Conservation (phyloP, 2,888 invertebrate species). For the Therioaphis trifolii region DNA sequence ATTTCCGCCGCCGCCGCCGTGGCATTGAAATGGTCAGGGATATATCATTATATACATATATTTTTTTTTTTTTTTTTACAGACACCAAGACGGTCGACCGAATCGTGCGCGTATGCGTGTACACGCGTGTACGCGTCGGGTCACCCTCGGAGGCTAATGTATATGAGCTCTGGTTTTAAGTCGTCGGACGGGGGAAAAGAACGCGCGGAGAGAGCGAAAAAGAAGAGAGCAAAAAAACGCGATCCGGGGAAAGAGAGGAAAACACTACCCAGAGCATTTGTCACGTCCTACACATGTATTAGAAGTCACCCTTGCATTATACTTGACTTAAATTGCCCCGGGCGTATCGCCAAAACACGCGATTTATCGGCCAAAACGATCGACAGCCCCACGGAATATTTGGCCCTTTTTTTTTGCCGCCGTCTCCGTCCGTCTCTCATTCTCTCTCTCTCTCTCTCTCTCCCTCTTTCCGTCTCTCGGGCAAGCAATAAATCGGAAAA, state of each 20-base stretch:
- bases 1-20: too few relatives aligned
- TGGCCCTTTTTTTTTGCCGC: constrained; percentile 41
- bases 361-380: constrained; percentile 63
- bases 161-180: constrained; percentile 61
- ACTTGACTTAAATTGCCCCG: constrained; percentile 63
- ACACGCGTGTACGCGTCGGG: neutral
- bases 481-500: constrained; percentile 60
- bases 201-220: neutral
- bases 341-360: constrained; percentile 62
- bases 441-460: neutral
- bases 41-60: too few relatives aligned
- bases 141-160: constrained; percentile 58
- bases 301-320: constrained; percentile 62
- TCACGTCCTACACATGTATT: constrained; percentile 63
- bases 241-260: constrained; percentile 45
- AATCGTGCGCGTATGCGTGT: neutral
- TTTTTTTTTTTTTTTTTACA: constrained; percentile 21
- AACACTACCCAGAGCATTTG: constrained; percentile 61
- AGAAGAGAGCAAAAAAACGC: neutral
- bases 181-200: neutral
- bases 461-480: constrained; percentile 3
- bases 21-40: too few relatives aligned
- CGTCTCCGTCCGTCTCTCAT: neutral
- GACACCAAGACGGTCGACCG: constrained; percentile 28
- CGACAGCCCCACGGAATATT: constrained; percentile 60